Conservation (phyloP, 2,888 invertebrate species). For the Ptilodon capucinus region DNA sequence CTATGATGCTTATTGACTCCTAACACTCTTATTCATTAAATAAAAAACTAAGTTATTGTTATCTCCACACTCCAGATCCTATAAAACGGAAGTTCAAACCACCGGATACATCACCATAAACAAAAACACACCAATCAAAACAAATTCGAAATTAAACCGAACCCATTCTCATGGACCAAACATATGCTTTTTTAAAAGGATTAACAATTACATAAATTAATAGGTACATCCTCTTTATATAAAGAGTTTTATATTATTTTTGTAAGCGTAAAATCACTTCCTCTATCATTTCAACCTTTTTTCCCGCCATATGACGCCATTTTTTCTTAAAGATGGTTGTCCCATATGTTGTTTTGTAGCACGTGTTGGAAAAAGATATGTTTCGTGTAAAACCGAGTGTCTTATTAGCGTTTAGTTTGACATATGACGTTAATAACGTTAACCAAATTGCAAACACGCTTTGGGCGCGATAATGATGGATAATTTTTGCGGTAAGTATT, state of each 20-base stretch:
- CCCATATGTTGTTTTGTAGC: conserved; percentile 64
- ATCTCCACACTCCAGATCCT: conserved; percentile 25
- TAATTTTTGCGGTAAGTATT: conserved; percentile 1
- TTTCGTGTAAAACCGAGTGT: conserved; percentile 18
- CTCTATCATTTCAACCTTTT: conserved; percentile 66
- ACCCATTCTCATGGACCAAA: conserved; percentile 58
- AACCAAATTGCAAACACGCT: conserved; percentile 10
- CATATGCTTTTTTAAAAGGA: conserved; percentile 75
- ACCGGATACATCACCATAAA: conserved; percentile 61
- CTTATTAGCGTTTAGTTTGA: conserved; percentile 23
- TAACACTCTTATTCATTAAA: too few relatives aligned
- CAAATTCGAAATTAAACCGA: conserved; percentile 75
- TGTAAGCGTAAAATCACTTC: conserved; percentile 78
- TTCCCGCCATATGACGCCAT: conserved; percentile 71
- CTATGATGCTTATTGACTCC: too few relatives aligned
- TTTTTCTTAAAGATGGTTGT: conserved; percentile 61
- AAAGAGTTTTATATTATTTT: conserved; percentile 62
- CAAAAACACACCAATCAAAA: conserved; percentile 68
- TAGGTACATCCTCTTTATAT: conserved; percentile 71
- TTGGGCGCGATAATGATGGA: conserved; percentile 2
- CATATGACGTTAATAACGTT: conserved; percentile 10
- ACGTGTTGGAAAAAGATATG: conserved; percentile 51
- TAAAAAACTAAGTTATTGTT: conserved; percentile 17
- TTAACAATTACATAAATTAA: conserved; percentile 80
- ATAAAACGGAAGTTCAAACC: conserved; percentile 47